Evolutionary conservation across 2,888 invertebrate species (phyloP).

Genomic region (Tinea trinotella): DNA sequence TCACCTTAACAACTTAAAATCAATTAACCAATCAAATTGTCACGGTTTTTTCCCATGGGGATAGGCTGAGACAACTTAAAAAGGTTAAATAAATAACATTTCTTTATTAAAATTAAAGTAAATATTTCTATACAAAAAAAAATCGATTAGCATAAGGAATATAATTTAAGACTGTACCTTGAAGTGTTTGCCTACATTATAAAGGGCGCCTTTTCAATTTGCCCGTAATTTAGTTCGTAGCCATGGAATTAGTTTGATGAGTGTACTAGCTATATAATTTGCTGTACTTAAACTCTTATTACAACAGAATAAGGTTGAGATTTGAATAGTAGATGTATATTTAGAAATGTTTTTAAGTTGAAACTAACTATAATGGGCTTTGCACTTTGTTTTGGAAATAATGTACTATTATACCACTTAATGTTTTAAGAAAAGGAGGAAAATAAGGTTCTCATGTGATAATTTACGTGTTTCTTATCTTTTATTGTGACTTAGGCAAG

Average conservation of each 20-base stretch:
- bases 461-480: background rate
- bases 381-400: conserved; percentile 25
- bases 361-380: conserved; percentile 23
- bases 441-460: background rate
- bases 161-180: background rate
- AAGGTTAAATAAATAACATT: no score
- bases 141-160: background rate
- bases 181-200: background rate
- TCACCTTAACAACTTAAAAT: no score
- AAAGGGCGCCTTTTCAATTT: conserved; percentile 34
- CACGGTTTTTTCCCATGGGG: no score
- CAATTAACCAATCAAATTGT: no score
- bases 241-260: conserved; percentile 35
- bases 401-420: conserved; percentile 15
- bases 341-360: background rate
- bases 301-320: background rate
- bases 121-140: background rate
- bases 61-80: no score
- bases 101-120: background rate
- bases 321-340: background rate
- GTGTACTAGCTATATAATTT: conserved; percentile 18
- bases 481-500: no score
- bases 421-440: conserved; percentile 1
- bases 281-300: background rate
- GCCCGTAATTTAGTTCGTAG: conserved; percentile 33